A percentile compares a stretch with the other conserved stretches of the same genome.
phyloP scores from a whole-genome alignment of 2,113 vertebrate genomes.

The Petaurus breviceps region DNA sequence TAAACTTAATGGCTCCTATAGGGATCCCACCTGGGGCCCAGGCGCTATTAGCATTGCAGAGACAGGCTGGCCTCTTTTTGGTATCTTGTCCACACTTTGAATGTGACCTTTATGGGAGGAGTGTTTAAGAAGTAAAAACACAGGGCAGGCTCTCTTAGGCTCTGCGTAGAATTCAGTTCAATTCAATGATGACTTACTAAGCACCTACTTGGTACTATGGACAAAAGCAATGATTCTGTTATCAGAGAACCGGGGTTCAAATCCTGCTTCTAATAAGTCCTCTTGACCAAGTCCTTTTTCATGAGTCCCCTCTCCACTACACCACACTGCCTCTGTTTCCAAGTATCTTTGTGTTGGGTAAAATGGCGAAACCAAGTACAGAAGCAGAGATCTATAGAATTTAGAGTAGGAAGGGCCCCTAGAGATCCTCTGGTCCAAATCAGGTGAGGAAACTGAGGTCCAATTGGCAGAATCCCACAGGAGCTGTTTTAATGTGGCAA shows the following conservation, averaged over 20 bases:
- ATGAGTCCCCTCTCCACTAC: not conserved
- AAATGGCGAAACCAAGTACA: not conserved
- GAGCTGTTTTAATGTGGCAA: no score
- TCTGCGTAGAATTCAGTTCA: not conserved
- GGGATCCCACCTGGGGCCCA: not conserved
- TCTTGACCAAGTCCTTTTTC: not conserved
- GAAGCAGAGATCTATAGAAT: not conserved
- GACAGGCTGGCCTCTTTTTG: not conserved
- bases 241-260: slow-evolving; percentile 3
- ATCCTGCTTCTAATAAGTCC: not conserved
- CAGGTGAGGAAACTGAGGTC: not conserved
- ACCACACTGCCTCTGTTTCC: not conserved
- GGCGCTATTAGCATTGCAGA: not conserved
- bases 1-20: not conserved
- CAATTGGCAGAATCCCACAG: no score
- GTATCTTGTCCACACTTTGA: not conserved
- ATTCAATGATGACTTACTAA: not conserved
- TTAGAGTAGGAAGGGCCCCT: not conserved
- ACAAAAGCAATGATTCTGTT: not conserved
- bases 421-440: not conserved
- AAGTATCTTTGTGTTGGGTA: not conserved
- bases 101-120: not conserved
- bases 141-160: not conserved
- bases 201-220: not conserved
- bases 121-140: not conserved